Evolutionary conservation across 2,888 invertebrate genomes (phyloP), one percentile per base, ranked within the genome.

Genomic region (Brachycybe producta): DNA sequence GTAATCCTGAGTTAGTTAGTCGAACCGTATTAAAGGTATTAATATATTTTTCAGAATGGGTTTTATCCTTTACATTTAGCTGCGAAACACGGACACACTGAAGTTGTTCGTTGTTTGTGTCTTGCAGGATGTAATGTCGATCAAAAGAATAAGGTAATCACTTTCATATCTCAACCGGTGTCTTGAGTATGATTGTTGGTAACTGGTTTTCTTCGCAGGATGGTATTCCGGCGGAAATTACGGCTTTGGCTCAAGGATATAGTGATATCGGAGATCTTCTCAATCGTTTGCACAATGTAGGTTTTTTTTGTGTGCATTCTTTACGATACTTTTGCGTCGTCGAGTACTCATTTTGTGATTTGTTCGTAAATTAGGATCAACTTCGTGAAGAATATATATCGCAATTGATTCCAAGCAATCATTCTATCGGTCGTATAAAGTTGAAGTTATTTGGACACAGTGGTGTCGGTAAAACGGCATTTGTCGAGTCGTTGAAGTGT

Each of bases 191-290:
- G 19, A 43, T 28, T 17, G 7, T 24, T 27, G 15, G 8, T 30
- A 28, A 3, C 30, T 28, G 30, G 15, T 46, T 38, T n/a, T 35
- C 30, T 44, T 56, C 57, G 8, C 56, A 70, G 59, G 79, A 80
- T 62, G 81, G 81, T 46, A 77, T 82, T 47, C 74, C 79, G 40
- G 80, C 82, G 3, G 82, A 83, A 61, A 79, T 83, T 35, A 78
- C 81, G 57, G 83, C 83, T n/a, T 68, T 82, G 47, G 80, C 82
- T 60, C 76, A 81, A 60, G 81, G 82, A 19, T 76, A 78, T 63
- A 74, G 75, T 52, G 75, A 78, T 54, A 79, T 82, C 49, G 79
- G 79, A 17, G 76, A 76, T 56, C 67, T 84, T 32, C 67, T 84
- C 54, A 76, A 76, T 62, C 75, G 73, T 60, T 66, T 82, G 39